Base-by-base conservation (phyloP, 1,140 invertebrate species). In the Pseudomyrmex pallidus region DNA sequence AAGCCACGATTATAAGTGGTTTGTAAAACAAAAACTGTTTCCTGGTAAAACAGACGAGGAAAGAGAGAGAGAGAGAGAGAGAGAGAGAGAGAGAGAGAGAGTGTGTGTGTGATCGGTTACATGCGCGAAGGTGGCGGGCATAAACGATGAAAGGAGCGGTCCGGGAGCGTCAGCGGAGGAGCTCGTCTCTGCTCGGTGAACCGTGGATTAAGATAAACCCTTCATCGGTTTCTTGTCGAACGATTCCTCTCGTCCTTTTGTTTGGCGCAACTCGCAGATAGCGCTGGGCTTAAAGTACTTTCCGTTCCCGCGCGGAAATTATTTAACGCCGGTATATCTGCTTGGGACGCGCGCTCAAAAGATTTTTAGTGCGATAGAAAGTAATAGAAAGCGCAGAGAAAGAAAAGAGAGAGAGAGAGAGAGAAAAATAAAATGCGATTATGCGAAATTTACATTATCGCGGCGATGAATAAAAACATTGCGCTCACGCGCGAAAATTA, bases 141-240 rank as follows among this genome's bases (percentile, higher is more conserved):
- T 50, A 73, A 68, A 70, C 76, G 87, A 87, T 88, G 74, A 84
- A 87, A 87, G 84, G 83, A 83, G 88, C 85, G 83, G 87, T 84
- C 73, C 77, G 68, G 57, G 57, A 54, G 59, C 74, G 78, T 87
- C 86, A 68, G 85, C 89, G 87, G 87, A 89, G 87, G 76, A 92
- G 90, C 92, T 94, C 92, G 91, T 93, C 91, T 93, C 91, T 93
- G 92, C 91, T 94, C 92, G 91, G 85, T 90, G 90, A 93, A 93
- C 89, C 93, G 92, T 93, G 92, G 92, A 93, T 94, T 94, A 93
- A 94, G 93, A 94, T 94, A 94, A 94, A 94, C 92, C 93, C 92
- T 93, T 94, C 92, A 92, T 94, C 91, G 91, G 86, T 93, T 94
- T 94, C 92, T 94, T 93, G 91, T 90, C 85, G 85, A 91, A 91